These are phyloP conservation scores for Thymelicus lineola DNA, from an alignment of 2,888 invertebrate genomes.

Conservation along the genomic window DNA sequence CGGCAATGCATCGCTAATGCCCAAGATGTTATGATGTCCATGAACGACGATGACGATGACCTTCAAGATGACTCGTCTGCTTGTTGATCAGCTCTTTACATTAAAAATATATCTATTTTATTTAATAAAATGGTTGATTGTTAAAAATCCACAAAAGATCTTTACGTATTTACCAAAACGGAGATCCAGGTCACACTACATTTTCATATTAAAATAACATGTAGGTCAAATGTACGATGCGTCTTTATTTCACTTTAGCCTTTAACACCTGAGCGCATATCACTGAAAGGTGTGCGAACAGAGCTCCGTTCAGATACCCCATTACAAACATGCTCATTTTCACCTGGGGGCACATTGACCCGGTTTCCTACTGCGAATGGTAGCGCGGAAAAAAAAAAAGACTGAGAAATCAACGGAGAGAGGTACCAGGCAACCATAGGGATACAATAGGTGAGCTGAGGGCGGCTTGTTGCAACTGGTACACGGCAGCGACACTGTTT, in stretches of 20 bases:
- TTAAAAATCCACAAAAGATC: no score
- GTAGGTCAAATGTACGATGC: slow-evolving; percentile 28
- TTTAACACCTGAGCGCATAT: slow-evolving; percentile 26
- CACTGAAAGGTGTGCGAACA: slow-evolving; percentile 22
- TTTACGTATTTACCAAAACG: slow-evolving; percentile 1
- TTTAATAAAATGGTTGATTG: no score
- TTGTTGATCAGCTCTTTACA: no score
- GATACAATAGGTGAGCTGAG: slow-evolving; percentile 56
- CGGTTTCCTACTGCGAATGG: slow-evolving; percentile 52
- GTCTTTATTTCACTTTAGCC: slow-evolving; percentile 31
- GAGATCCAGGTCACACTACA: slow-evolving; percentile 20
- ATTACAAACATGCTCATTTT: slow-evolving; percentile 54
- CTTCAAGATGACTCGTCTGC: no score
- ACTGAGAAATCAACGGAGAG: slow-evolving; percentile 62
- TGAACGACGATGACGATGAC: no score
- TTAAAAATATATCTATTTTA: no score
- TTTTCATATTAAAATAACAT: slow-evolving; percentile 30
- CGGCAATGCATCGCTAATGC: no score
- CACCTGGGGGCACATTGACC: slow-evolving; percentile 62
- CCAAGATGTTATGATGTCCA: no score
- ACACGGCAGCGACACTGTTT: slow-evolving; percentile 31
- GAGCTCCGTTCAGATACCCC: slow-evolving; percentile 24
- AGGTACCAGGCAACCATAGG: slow-evolving; percentile 61
- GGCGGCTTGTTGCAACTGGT: slow-evolving; percentile 10
- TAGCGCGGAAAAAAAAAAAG: slow-evolving; percentile 61